Conservation (phyloP, 2,888 invertebrate genomes). For the Rhogogaster chlorosoma region DNA sequence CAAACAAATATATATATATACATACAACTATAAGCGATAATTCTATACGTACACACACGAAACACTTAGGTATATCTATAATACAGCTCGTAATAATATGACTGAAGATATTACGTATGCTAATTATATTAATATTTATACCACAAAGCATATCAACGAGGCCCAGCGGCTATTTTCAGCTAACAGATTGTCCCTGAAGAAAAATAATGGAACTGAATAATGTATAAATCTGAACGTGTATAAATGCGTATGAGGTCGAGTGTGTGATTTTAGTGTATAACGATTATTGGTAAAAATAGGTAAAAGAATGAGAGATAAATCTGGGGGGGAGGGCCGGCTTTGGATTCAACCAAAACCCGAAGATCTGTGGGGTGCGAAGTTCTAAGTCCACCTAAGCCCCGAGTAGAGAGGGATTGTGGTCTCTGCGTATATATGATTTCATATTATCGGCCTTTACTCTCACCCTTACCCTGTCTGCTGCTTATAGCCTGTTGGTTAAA, state of each 20-base stretch:
- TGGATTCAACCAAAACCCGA: slow-evolving; percentile 22
- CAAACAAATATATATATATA: slow-evolving; percentile 16
- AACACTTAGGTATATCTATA: not conserved
- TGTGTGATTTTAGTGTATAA: not conserved
- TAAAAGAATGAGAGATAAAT: slow-evolving; percentile 8
- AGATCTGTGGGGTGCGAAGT: slow-evolving; percentile 21
- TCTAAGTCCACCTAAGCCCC: slow-evolving; percentile 1
- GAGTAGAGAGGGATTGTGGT: not conserved
- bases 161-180: not conserved
- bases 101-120: not conserved
- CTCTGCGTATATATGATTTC: not conserved
- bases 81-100: not conserved
- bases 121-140: not conserved
- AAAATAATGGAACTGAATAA: not conserved
- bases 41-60: not conserved
- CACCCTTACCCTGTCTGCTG: not conserved
- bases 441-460: not conserved
- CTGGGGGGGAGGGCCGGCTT: not conserved
- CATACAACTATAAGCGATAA: not conserved
- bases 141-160: not conserved
- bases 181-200: not conserved
- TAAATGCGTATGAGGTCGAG: not conserved
- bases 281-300: slow-evolving; percentile 16
- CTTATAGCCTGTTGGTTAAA: not conserved
- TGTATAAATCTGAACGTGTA: not conserved